phyloP scores from a whole-genome alignment of 1,140 invertebrate genomes.

The Phymastichus coffea region DNA sequence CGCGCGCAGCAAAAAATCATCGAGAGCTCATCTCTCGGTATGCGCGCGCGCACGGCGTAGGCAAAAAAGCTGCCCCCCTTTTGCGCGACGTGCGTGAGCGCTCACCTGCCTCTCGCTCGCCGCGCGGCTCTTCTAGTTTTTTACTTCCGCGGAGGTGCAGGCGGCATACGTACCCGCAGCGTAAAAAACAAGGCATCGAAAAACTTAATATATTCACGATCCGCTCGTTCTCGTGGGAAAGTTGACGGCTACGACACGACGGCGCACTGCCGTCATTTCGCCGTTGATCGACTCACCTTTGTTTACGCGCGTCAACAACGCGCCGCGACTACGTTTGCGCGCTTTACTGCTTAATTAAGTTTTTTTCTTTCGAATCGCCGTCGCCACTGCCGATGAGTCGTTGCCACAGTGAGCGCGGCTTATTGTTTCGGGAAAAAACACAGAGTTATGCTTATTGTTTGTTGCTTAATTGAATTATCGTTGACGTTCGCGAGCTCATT shows the following conservation, averaged over 20 bases:
- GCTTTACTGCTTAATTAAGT: too few species aligned
- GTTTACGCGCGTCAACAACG: too few species aligned
- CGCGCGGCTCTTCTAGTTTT: constrained; percentile 25
- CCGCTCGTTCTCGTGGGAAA: constrained; percentile 29
- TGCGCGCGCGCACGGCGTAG: neutral
- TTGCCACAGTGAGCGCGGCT: too few species aligned
- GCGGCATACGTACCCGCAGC: neutral
- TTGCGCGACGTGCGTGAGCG: too few species aligned
- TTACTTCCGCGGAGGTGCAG: constrained; percentile 30
- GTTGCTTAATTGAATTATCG: too few species aligned
- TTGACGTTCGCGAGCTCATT: too few species aligned
- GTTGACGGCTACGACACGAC: too few species aligned
- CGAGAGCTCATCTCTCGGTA: constrained; percentile 12
- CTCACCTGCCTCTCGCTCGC: constrained; percentile 19
- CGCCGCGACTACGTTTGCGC: too few species aligned
- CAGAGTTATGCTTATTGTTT: too few species aligned
- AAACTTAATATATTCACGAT: constrained; percentile 31
- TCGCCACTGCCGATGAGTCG: too few species aligned
- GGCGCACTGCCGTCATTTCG: neutral
- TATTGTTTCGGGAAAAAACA: too few species aligned
- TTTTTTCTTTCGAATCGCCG: too few species aligned
- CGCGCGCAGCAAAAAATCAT: constrained; percentile 18
- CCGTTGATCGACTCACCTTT: neutral
- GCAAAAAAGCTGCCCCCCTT: neutral
- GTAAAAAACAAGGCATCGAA: constrained; percentile 23